Evolutionary conservation across 2,797 vertebrate genomes (phyloP), one percentile per base, ranked within the genome.

Genomic region (Enteromius mattozi): DNA sequence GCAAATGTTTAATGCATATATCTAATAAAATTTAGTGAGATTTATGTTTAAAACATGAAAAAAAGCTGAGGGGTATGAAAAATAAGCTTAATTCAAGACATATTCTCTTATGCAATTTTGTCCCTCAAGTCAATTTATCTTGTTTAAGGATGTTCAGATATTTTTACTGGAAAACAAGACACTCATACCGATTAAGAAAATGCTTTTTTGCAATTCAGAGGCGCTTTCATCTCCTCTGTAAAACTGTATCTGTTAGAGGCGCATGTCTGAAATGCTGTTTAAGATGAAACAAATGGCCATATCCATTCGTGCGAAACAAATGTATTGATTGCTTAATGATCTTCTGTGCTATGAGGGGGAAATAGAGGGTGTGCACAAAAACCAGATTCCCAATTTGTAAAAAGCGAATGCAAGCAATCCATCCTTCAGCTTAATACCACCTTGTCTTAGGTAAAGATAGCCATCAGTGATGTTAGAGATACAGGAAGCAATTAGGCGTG

Each of bases 261-360:
- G 86, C 85, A 85, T 33, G 27, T 66, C 45, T 81, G 33, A 45
- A 83, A 82, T 59, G 51, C 75, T 84, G 51, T 80, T 80, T 80
- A 85, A 70, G 66, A 81, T 77, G 6, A 81, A 79, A 82, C 79
- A 86, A 81, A 83, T 24, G 24, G 83, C 37, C 47, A 51, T 14
- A 16, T 78, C 35, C 27, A 88, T 79, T 85, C 81, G 83, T 85
- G 82, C 82, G 86, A 86, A 87, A 85, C 85, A 83, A 70, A 42
- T 24, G 3, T 85, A 91, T 91, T 89, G 90, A 90, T 91, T 86
- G 47, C 88, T 87, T 78, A 85, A 89, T 78, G 82, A 79, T 27
- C 83, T 56, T 78, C 24, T 84, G 82, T 85, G 85, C 40, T 78
- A 76, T 78, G 27, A 61, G 84, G 6, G 19, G 59, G n/a, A 72